These are phyloP conservation scores for Adineta ricciae DNA, from an alignment of 2,888 invertebrate genomes.

Conservation along the genomic window DNA sequence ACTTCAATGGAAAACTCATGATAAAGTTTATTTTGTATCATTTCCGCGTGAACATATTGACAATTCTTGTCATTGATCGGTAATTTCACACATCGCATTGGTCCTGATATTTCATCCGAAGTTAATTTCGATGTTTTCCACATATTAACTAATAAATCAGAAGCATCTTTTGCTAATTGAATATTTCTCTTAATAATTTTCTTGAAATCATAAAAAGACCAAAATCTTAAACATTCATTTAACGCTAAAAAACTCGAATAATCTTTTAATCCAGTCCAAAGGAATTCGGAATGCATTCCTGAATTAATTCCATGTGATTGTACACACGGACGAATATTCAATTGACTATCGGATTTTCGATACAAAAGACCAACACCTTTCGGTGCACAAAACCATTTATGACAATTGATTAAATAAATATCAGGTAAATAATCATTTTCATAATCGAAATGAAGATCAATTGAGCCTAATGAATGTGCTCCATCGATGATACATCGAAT, in stretches of 20 bases:
- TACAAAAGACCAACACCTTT: slow-evolving; percentile 47
- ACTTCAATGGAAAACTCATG: slow-evolving; percentile 43
- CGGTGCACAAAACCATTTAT: slow-evolving; percentile 47
- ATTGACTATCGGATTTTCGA: slow-evolving; percentile 34
- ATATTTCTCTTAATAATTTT: slow-evolving; percentile 39
- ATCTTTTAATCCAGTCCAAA: slow-evolving; percentile 47
- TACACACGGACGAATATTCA: slow-evolving; percentile 39
- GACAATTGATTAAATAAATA: slow-evolving; percentile 45
- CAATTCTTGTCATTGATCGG: slow-evolving; percentile 25
- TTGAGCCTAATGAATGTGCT: slow-evolving; percentile 45
- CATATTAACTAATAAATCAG: slow-evolving; percentile 38
- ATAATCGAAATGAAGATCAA: slow-evolving; percentile 2
- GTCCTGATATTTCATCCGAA: slow-evolving; percentile 29
- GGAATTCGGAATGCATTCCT: slow-evolving; percentile 46
- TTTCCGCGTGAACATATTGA: slow-evolving; percentile 41
- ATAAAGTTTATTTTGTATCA: slow-evolving; percentile 43
- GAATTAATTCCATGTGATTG: slow-evolving; percentile 47
- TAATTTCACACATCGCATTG: slow-evolving; percentile 20
- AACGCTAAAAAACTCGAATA: slow-evolving; percentile 44
- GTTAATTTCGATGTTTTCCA: slow-evolving; percentile 39
- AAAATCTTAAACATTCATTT: slow-evolving; percentile 43
- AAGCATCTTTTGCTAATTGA: slow-evolving; percentile 38
- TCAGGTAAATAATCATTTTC: slow-evolving; percentile 37
- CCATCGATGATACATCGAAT: slow-evolving; percentile 45
- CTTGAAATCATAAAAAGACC: slow-evolving; percentile 39